phyloP scores from a whole-genome alignment of 2,888 invertebrate genomes.

The Coelogynopora nodosa region DNA sequence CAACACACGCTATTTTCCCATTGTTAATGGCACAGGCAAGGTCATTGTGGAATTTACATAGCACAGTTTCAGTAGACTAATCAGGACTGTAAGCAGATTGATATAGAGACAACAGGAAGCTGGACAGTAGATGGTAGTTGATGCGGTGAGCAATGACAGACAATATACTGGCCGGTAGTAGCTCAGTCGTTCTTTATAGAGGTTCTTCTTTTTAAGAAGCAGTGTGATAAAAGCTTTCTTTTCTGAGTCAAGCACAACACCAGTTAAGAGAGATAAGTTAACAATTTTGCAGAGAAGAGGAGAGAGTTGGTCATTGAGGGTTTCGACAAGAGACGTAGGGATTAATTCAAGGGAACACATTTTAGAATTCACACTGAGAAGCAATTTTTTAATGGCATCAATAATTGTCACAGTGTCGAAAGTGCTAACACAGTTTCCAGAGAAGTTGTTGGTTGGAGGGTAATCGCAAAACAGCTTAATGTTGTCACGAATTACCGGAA shows the following conservation, averaged over 20 bases:
- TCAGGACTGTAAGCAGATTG: not conserved
- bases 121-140: not conserved
- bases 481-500: too few relatives aligned
- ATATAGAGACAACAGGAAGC: not conserved
- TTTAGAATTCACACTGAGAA: too few relatives aligned
- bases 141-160: slow-evolving; percentile 19
- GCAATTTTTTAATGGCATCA: too few relatives aligned
- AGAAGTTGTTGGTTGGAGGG: too few relatives aligned
- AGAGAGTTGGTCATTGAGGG: too few relatives aligned
- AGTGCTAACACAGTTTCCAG: too few relatives aligned
- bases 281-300: too few relatives aligned
- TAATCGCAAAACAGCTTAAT: too few relatives aligned
- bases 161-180: not conserved
- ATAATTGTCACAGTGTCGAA: too few relatives aligned
- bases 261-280: not conserved
- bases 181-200: not conserved
- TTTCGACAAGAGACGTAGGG: too few relatives aligned
- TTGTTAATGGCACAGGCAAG: not conserved
- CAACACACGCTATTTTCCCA: not conserved
- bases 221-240: slow-evolving; percentile 6
- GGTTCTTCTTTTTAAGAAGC: not conserved
- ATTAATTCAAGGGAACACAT: too few relatives aligned
- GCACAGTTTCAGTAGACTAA: not conserved
- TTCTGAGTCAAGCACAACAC: slow-evolving; percentile 2
- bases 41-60: slow-evolving; percentile 14